These are phyloP conservation scores for Oreochromis spilurus DNA, from an alignment of 2,113 vertebrate species.

Conservation along the genomic window DNA sequence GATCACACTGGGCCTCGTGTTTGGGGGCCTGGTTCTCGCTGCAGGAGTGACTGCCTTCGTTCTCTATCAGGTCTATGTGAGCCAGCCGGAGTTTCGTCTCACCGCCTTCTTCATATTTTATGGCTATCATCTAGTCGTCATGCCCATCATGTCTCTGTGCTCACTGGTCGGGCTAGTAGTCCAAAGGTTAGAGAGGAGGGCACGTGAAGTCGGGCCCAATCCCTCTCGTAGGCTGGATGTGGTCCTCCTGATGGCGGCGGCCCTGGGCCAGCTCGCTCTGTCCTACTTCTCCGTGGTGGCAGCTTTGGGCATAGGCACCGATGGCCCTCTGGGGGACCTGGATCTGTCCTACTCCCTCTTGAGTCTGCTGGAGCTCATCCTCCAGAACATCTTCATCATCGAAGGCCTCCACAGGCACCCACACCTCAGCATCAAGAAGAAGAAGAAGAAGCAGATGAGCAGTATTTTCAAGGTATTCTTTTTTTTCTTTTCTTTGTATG, in stretches of 20 bases:
- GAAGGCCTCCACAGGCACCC: conserved; percentile 81
- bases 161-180: conserved; percentile 72
- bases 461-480: conserved; percentile 22
- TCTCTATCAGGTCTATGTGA: conserved; percentile 81
- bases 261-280: conserved; percentile 79
- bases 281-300: conserved; percentile 89
- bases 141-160: conserved; percentile 78
- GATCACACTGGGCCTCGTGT: conserved; percentile 63
- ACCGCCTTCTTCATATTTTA: conserved; percentile 80
- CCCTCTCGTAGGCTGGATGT: conserved; percentile 85
- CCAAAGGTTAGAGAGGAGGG: conserved; percentile 74
- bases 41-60: conserved; percentile 74
- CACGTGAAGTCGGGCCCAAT: conserved; percentile 75
- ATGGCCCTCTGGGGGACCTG: conserved; percentile 68
- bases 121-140: conserved; percentile 72
- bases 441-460: neutral
- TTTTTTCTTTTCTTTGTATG: neutral
- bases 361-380: conserved; percentile 80
- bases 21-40: conserved; percentile 69
- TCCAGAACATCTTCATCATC: conserved; percentile 89
- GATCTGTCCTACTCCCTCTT: conserved; percentile 81
- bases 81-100: neutral
- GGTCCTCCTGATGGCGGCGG: conserved; percentile 77
- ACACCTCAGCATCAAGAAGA: neutral
- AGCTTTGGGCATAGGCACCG: conserved; percentile 65